Base-by-base conservation (phyloP, 53 echinoderm and acorn worm species). In the Zoroaster sp. region DNA sequence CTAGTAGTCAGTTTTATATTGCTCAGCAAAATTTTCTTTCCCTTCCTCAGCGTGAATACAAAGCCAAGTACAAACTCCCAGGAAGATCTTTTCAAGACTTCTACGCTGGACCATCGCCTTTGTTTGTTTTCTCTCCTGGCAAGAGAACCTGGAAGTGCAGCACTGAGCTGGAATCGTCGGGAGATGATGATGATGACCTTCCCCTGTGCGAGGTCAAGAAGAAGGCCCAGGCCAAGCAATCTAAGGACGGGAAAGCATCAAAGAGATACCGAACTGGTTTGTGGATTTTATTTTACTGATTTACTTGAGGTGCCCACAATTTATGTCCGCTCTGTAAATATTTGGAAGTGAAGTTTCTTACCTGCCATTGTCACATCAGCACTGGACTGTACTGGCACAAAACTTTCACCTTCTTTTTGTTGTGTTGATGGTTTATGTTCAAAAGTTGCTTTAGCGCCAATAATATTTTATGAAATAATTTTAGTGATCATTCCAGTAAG, bases 171-270 rank as follows among this genome's bases (percentile, higher is more conserved):
- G 81, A 66, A 17, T 81, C 81, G 15, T 66, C 69, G 17, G 91
- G 49, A 18, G 91, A 91, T 78, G 94, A 94, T 0, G 95, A 95
- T 37, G 95, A 95, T 70, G 94, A 96, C 72, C 75, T 96, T 37
- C 96, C 96, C 7, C 90, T 96, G 36, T 92, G 92, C 68, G 94
- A 96, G 52, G 88, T 96, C 39, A 93, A 92, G 90, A 96, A 90
- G 43, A 96, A 92, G 36, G 92, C 89, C 39, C 91, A 88, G 54
- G 65, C 86, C 44, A 93, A 85, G 42, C 89, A 74, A 71, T 13
- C 20, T 30, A 81, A 67, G 15, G 81, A 81, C 4, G 14, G 23
- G 30, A 86, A 71, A 41, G 55, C 55, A 54, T 23, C 66, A 35
- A 72, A 72, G 86, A 72, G 46, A 69, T 15, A 32, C 12, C 4